Evolutionary conservation across 2,113 vertebrate genomes (phyloP), one percentile per base, ranked within the genome.

Genomic region (Connochaetes taurinus): DNA sequence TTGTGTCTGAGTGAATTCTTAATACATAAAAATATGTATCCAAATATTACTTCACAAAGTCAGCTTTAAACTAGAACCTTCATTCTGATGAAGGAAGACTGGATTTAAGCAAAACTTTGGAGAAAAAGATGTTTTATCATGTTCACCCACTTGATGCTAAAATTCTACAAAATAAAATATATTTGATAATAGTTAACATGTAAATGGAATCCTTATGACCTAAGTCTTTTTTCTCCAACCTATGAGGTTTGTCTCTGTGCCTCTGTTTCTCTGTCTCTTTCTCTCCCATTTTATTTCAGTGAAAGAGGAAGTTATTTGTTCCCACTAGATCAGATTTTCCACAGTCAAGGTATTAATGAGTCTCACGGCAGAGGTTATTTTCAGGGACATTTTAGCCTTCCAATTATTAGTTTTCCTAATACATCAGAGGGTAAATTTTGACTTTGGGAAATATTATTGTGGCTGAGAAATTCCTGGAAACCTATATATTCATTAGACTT

Each of bases 321-420:
- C 12, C 95, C 87, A 89, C 57, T 98, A 96, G 87, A 97, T 98
- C 85, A 83, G 71, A 91, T 97, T 98, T 98, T 98, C 94, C 97
- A 87, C 67, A 94, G 98, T 97, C 97, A 80, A n/a, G 23, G 14
- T 36, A 33, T 85, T 76, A 87, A 91, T 19, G n/a, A 93, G 17
- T 78, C 71, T 85, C 60, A 60, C 2, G 3, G 23, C 53, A 3
- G 55, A 60, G 15, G 25, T 95, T 55, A 93, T 53, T 95, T 95
- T 91, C 80, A 71, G 27, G 25, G 78, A 94, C 17, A 88, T 8
- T 55, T 86, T 89, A 33, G 74, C 83, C 27, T 62, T 71, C 40
- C 78, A 86, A 55, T 92, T 96, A 82, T 53, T 78, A 55, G 40
- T 57, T 81, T 15, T 29, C 43, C 4, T 29, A 92, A 71, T 21